Evolutionary conservation across 2,113 vertebrate genomes (phyloP).

Genomic region (Aplodontia rufa): DNA sequence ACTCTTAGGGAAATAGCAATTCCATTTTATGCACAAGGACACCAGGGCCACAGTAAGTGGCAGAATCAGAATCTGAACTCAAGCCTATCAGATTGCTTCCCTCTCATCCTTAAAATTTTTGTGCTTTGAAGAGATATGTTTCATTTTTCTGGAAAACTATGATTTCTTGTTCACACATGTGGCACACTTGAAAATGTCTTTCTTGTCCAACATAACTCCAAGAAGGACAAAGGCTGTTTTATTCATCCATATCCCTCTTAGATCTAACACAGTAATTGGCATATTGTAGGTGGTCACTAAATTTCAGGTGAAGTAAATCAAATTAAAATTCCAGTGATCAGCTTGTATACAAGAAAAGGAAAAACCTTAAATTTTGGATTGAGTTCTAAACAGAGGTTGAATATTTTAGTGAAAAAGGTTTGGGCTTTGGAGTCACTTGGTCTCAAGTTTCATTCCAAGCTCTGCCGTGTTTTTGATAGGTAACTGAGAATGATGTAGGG

Average conservation of each 20-base stretch:
- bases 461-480: neutral
- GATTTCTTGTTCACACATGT: neutral
- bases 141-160: neutral
- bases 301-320: neutral
- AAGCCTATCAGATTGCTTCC: neutral
- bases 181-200: neutral
- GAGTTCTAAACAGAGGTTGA: neutral
- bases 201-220: neutral
- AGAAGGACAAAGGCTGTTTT: neutral
- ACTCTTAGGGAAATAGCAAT: neutral
- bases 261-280: neutral
- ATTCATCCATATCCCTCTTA: neutral
- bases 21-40: neutral
- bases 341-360: neutral
- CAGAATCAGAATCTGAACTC: neutral
- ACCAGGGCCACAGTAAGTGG: neutral
- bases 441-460: neutral
- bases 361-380: neutral
- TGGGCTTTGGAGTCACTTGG: neutral
- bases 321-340: neutral
- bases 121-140: neutral
- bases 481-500: neutral
- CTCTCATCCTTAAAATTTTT: neutral
- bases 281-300: neutral
- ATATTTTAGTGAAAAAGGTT: neutral